phyloP scores from a whole-genome alignment of 2,113 vertebrate genomes.

The Hucho hucho region DNA sequence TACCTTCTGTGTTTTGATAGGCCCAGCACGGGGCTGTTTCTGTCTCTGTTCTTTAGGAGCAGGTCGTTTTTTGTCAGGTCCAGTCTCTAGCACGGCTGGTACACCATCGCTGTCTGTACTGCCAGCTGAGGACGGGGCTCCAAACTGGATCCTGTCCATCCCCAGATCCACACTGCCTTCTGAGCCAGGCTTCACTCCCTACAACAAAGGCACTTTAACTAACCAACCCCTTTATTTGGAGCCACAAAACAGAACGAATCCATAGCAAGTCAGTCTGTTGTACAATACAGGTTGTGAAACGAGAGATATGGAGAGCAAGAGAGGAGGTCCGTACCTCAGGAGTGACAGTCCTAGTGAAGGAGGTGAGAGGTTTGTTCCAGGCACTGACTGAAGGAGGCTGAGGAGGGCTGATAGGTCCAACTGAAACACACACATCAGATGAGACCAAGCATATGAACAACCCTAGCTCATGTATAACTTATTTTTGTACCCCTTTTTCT shows the following conservation, averaged over 20 bases:
- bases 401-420: conserved; percentile 95
- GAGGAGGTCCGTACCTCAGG: conserved; percentile 77
- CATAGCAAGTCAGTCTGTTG: no score
- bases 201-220: background rate
- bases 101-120: conserved; percentile 90
- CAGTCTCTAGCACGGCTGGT: conserved; percentile 82
- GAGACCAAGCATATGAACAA: background rate
- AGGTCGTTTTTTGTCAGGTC: conserved; percentile 84
- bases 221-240: no score
- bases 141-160: conserved; percentile 95
- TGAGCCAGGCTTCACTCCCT: conserved; percentile 82
- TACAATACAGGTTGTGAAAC: no score
- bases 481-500: no score
- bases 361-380: conserved; percentile 98
- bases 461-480: no score
- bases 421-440: conserved; percentile 62
- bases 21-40: conserved; percentile 91
- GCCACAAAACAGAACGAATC: no score
- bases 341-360: conserved; percentile 84
- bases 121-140: conserved; percentile 92
- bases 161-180: conserved; percentile 84
- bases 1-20: conserved; percentile 97
- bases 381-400: conserved; percentile 97
- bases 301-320: no score
- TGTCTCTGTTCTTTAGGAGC: conserved; percentile 98